Percentiles rank a stretch among this genome's conserved stretches.
phyloP scores from a whole-genome alignment of 2,797 vertebrate species.

The Mormyrus hasselquistii region DNA sequence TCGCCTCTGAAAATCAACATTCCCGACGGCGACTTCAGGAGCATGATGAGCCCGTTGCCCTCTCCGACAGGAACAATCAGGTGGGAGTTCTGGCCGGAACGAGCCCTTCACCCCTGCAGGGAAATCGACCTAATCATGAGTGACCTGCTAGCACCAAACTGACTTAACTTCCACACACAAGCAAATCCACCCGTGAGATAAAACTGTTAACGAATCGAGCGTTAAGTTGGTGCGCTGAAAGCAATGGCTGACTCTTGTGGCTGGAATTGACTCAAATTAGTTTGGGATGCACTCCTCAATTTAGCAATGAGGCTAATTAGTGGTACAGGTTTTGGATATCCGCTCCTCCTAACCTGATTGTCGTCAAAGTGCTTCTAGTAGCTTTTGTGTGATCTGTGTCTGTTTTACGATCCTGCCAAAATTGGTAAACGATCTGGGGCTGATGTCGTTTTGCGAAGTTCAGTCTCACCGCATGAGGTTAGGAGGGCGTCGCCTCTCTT shows the following conservation, averaged over 20 bases:
- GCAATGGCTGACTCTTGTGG: neutral
- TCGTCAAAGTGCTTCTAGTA: neutral
- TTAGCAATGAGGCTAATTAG: neutral
- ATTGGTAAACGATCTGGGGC: neutral
- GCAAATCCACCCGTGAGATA: neutral
- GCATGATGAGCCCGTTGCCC: slow-evolving; percentile 80
- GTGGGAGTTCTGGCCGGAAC: slow-evolving; percentile 49
- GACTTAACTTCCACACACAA: neutral
- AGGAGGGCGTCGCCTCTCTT: neutral
- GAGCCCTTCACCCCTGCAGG: slow-evolving; percentile 21
- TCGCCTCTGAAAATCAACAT: slow-evolving; percentile 97
- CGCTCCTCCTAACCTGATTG: neutral
- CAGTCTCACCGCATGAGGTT: neutral
- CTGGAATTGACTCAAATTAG: neutral
- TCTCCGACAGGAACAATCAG: slow-evolving; percentile 97
- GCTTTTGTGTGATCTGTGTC: neutral
- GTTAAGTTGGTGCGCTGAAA: neutral
- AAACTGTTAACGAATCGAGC: neutral
- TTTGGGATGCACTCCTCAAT: neutral
- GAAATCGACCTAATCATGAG: slow-evolving; percentile 19
- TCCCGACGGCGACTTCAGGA: slow-evolving; percentile 88
- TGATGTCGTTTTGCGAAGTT: neutral
- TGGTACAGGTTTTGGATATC: neutral
- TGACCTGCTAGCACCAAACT: neutral
- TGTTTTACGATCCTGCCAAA: neutral